Conservation (phyloP, 2,888 invertebrate genomes). For the Ischnus inquisitorius region DNA sequence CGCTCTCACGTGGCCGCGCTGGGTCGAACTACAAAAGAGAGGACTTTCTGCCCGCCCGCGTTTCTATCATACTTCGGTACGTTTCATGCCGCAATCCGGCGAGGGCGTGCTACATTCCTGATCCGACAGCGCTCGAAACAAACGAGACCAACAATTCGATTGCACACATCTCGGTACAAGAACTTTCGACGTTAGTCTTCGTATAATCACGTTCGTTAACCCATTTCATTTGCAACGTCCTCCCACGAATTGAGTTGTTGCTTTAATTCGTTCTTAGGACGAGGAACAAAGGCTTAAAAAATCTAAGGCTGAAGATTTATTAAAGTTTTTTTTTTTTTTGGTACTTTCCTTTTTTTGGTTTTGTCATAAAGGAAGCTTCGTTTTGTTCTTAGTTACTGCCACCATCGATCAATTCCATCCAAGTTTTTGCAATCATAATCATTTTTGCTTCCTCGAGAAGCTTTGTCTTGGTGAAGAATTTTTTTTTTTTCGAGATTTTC, state of each 20-base stretch:
- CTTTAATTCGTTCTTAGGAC: background rate
- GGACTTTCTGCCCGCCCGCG: conserved; percentile 40
- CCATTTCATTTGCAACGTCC: background rate
- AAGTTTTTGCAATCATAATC: no score
- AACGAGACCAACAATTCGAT: conserved; percentile 17
- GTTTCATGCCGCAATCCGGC: conserved; percentile 54
- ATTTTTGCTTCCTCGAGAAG: no score
- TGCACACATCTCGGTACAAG: conserved; percentile 18
- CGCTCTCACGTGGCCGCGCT: conserved; percentile 58
- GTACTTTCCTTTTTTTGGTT: no score
- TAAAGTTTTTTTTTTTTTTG: no score
- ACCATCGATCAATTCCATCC: no score
- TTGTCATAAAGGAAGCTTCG: no score
- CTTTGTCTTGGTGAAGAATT: no score
- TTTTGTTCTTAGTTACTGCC: no score
- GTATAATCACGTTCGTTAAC: conserved; percentile 15
- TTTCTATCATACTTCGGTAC: conserved; percentile 52
- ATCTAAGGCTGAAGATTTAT: no score
- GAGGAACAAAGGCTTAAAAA: no score
- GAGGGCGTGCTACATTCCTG: conserved; percentile 29
- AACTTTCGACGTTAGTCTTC: conserved; percentile 38
- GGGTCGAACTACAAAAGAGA: conserved; percentile 44
- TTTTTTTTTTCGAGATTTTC: no score
- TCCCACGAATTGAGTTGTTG: background rate
- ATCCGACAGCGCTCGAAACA: conserved; percentile 24